Evolutionary conservation across 2,797 vertebrate species (phyloP).

Genomic region (Enteromius treurensis): DNA sequence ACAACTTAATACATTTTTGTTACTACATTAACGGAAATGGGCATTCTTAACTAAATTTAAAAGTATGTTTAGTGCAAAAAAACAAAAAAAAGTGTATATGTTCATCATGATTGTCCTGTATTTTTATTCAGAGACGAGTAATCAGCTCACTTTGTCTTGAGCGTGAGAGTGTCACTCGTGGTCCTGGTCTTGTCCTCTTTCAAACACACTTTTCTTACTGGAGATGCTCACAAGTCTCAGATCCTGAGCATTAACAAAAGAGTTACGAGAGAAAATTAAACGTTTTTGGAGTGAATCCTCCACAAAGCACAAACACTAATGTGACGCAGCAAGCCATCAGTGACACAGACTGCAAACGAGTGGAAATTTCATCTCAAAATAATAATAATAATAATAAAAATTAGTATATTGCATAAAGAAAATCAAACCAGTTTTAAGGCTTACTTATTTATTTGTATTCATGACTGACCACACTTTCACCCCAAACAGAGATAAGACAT

Average conservation of each 20-base stretch:
- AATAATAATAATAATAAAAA: too few relatives aligned
- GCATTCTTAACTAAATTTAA: background rate
- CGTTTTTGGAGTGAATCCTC: background rate
- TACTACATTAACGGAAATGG: background rate
- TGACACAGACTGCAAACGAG: background rate
- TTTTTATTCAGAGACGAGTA: background rate
- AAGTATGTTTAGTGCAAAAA: background rate
- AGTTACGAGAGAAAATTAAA: background rate
- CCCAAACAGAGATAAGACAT: too few relatives aligned
- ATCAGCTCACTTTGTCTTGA: constrained; percentile 41
- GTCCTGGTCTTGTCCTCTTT: constrained; percentile 60
- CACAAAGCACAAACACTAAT: background rate
- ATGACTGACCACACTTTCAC: too few relatives aligned
- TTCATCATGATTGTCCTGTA: too few relatives aligned
- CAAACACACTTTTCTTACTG: constrained; percentile 77
- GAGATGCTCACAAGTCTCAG: constrained; percentile 76
- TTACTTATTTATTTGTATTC: too few relatives aligned
- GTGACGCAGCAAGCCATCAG: background rate
- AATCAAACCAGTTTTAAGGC: background rate
- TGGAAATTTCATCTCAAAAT: too few relatives aligned
- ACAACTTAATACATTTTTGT: background rate
- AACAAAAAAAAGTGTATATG: too few relatives aligned
- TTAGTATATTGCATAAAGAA: background rate
- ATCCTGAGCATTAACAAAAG: constrained; percentile 64
- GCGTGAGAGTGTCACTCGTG: constrained; percentile 15